A percentile compares a stretch with the other conserved stretches of the same genome.
Conservation (phyloP, 1,140 invertebrate species). For the Dendrolimus punctatus region DNA sequence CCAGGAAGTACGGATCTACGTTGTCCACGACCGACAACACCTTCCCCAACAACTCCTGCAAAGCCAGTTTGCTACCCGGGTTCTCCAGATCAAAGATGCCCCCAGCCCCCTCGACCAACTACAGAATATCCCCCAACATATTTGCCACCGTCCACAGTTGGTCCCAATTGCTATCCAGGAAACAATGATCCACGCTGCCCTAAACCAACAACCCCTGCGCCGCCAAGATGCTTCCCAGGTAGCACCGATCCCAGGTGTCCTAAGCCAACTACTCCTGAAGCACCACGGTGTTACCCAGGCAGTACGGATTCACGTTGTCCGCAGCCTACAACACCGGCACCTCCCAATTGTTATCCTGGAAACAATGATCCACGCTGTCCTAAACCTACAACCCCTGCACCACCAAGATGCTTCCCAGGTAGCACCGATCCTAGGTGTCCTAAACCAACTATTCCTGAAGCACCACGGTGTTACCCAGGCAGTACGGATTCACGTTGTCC, state of each 20-base stretch:
- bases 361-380: conserved; percentile 10
- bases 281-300: conserved; percentile 7
- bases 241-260: conserved; percentile 9
- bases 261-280: conserved; percentile 5
- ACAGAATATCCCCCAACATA: conserved; percentile 21
- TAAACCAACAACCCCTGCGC: conserved; percentile 23
- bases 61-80: conserved; percentile 54
- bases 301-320: conserved; percentile 6
- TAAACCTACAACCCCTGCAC: conserved; percentile 17
- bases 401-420: conserved; percentile 33
- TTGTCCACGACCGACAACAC: conserved; percentile 41
- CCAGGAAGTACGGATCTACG: conserved; percentile 54
- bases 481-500: conserved; percentile 48
- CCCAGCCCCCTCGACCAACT: conserved; percentile 34
- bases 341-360: conserved; percentile 6
- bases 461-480: conserved; percentile 26
- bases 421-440: conserved; percentile 44
- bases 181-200: conserved; percentile 52
- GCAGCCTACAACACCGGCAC: conserved; percentile 3
- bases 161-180: conserved; percentile 11
- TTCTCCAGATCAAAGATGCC: conserved; percentile 55
- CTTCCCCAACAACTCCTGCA: conserved; percentile 18
- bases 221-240: conserved; percentile 11
- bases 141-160: too few species aligned
- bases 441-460: conserved; percentile 15